phyloP scores from a whole-genome alignment of 2,797 vertebrate genomes.

The Podargus strigoides region DNA sequence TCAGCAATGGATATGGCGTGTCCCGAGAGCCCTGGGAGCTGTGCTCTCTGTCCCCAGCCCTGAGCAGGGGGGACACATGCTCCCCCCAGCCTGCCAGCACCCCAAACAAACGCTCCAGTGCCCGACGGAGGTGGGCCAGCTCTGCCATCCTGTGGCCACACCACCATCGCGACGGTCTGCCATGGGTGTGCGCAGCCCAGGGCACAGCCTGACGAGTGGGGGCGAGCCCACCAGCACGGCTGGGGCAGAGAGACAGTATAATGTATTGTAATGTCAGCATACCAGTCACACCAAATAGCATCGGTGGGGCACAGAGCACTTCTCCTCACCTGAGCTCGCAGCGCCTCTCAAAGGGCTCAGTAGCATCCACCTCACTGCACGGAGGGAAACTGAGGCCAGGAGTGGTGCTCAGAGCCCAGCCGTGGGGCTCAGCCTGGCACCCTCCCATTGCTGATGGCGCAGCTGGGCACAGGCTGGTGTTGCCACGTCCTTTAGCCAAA shows the following conservation, averaged over 20 bases:
- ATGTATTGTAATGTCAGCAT: accelerated
- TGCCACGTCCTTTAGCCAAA: neutral
- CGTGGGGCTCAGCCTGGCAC: neutral
- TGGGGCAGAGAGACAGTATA: neutral
- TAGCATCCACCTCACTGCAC: accelerated
- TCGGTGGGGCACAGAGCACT: neutral
- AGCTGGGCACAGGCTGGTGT: accelerated
- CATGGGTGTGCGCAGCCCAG: no score
- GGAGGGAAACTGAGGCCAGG: neutral
- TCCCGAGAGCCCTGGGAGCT: accelerated
- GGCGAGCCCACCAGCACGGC: no score
- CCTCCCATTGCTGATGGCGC: accelerated
- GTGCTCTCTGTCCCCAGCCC: neutral
- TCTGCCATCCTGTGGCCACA: no score
- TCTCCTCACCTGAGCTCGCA: neutral
- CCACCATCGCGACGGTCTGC: no score
- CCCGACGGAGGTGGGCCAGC: no score
- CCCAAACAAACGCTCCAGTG: no score
- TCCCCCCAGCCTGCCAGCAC: no score
- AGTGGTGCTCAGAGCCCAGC: neutral
- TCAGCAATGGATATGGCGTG: accelerated
- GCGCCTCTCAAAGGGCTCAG: neutral
- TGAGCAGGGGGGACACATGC: no score
- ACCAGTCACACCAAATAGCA: neutral
- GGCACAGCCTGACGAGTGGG: no score